phyloP scores from a whole-genome alignment of 2,797 vertebrate genomes.

The Meda fulgida region DNA sequence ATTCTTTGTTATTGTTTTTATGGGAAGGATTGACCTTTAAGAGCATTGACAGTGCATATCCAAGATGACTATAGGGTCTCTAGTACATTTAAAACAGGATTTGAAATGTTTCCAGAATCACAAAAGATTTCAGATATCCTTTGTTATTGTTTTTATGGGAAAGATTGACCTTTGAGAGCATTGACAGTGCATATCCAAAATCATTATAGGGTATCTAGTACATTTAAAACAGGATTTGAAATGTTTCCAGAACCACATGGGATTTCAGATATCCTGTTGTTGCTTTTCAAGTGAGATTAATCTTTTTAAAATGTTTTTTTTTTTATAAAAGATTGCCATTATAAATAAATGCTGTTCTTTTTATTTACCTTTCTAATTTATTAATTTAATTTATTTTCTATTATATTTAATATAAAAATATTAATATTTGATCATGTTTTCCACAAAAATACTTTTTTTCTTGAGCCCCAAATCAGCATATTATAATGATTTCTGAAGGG shows the following conservation, averaged over 20 bases:
- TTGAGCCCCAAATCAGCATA: not conserved
- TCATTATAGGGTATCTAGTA: not conserved
- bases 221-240: not conserved
- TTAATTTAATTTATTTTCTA: no score
- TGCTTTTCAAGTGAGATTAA: not conserved
- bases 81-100: not conserved
- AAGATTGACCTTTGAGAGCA: no score
- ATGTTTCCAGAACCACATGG: slow-evolving; percentile 21
- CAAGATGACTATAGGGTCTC: not conserved
- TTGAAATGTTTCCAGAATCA: slow-evolving; percentile 20
- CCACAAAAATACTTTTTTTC: not conserved
- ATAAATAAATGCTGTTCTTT: not conserved
- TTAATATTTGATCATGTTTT: no score
- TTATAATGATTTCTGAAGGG: not conserved
- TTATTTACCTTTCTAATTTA: not conserved
- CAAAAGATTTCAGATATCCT: not conserved
- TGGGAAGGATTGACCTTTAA: slow-evolving; percentile 33
- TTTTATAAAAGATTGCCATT: not conserved
- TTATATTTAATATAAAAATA: no score
- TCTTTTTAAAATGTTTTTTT: not conserved
- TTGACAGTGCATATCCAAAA: no score
- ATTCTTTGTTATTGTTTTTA: slow-evolving; percentile 47
- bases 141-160: no score
- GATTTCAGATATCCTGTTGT: not conserved
- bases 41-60: slow-evolving; percentile 30